Percentiles rank a stretch among this genome's conserved stretches.
phyloP scores from a whole-genome alignment of 2,888 invertebrate genomes.

The Meganola albula region DNA sequence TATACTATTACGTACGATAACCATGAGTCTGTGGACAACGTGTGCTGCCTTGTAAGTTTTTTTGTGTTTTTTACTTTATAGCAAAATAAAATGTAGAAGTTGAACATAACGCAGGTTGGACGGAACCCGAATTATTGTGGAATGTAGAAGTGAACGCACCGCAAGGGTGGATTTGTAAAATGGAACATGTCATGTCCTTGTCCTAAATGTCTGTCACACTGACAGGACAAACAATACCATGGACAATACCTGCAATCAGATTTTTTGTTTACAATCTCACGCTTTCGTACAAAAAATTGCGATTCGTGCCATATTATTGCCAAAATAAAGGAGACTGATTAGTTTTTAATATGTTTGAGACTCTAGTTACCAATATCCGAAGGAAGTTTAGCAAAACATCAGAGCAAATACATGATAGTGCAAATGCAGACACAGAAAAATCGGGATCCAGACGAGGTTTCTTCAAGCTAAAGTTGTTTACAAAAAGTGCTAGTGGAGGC shows the following conservation, averaged over 20 bases:
- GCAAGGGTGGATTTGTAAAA: conserved; percentile 34
- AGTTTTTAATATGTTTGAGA: conserved; percentile 67
- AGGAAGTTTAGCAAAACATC: conserved; percentile 60
- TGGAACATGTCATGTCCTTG: conserved; percentile 59
- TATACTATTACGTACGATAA: conserved; percentile 92
- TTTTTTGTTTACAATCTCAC: conserved; percentile 41
- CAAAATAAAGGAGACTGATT: conserved; percentile 66
- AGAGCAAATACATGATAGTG: conserved; percentile 39
- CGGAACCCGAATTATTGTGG: too few relatives aligned
- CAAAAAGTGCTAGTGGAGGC: conserved; percentile 38
- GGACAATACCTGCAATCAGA: too few relatives aligned
- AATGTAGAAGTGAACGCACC: too few relatives aligned
- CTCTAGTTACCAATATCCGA: conserved; percentile 60
- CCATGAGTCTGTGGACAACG: conserved; percentile 85
- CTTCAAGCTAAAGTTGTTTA: conserved; percentile 49
- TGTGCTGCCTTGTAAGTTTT: conserved; percentile 81
- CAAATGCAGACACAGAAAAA: conserved; percentile 41
- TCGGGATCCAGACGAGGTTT: conserved; percentile 52
- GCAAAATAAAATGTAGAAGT: conserved; percentile 2
- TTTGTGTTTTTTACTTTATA: conserved; percentile 15
- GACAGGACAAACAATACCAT: too few relatives aligned
- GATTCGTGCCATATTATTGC: conserved; percentile 58
- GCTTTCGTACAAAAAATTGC: conserved; percentile 40
- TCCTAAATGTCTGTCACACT: conserved; percentile 72
- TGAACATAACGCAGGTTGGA: too few relatives aligned